These are phyloP conservation scores for Gyps fulvus DNA, from an alignment of 2,113 vertebrate genomes.

Conservation along the genomic window DNA sequence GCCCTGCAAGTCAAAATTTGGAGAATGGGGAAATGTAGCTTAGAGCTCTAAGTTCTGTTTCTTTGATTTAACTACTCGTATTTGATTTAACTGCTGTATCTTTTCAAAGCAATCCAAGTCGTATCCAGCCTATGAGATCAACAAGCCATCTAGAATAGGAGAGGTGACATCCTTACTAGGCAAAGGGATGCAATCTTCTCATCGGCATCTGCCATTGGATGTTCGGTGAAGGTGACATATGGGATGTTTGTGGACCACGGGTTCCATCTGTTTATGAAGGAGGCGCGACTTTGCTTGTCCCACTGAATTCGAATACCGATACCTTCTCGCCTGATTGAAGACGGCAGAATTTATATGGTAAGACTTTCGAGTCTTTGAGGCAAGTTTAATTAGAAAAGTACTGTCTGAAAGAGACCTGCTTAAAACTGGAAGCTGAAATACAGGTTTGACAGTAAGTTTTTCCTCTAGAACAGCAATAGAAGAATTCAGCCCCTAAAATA, in stretches of 20 bases:
- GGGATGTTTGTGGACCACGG: slow-evolving; percentile 94
- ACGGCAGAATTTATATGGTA: neutral
- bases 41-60: neutral
- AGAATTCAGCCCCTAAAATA: neutral
- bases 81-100: neutral
- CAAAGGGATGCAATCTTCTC: slow-evolving; percentile 91
- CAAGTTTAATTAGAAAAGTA: neutral
- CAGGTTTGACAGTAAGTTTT: neutral
- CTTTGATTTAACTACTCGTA: neutral
- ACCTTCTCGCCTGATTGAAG: slow-evolving; percentile 82
- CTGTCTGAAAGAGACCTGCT: neutral
- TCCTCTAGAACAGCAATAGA: neutral
- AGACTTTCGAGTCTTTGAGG: rapidly evolving
- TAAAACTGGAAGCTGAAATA: neutral
- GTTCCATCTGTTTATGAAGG: slow-evolving; percentile 94
- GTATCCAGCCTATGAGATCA: rapidly evolving
- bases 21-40: rapidly evolving
- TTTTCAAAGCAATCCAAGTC: neutral
- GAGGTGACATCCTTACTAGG: slow-evolving; percentile 71
- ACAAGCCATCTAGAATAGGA: neutral
- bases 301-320: slow-evolving; percentile 89
- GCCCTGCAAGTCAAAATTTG: neutral
- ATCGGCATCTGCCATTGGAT: slow-evolving; percentile 88
- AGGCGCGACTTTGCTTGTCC: slow-evolving; percentile 88
- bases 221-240: slow-evolving; percentile 89